Percentiles rank a stretch among this genome's conserved stretches.
Conservation (phyloP, 2,113 vertebrate species). For the Leiothrix lutea region DNA sequence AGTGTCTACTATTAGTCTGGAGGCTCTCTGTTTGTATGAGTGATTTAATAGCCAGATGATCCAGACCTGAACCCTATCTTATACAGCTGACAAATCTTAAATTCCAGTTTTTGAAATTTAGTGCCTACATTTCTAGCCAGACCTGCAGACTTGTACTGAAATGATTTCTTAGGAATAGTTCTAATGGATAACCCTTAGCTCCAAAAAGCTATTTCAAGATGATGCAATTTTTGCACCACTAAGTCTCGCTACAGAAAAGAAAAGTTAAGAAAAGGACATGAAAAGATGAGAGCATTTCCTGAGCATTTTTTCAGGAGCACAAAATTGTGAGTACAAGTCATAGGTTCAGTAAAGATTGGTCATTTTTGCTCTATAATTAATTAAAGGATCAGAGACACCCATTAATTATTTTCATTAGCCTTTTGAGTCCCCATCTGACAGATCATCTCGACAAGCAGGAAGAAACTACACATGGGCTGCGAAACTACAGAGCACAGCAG, state of each 20-base stretch:
- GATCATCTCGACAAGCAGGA: not conserved
- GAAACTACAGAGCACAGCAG: not conserved
- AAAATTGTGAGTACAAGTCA: not conserved
- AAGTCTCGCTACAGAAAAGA: not conserved
- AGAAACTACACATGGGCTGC: not conserved
- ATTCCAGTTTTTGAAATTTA: not conserved
- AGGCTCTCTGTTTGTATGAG: not conserved
- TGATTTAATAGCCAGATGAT: not conserved
- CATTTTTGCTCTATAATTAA: not conserved
- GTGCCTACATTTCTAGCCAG: not conserved
- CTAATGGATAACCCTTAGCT: constrained; percentile 21
- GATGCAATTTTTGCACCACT: not conserved
- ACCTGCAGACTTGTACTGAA: not conserved
- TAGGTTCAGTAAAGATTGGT: not conserved
- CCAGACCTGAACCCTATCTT: not conserved
- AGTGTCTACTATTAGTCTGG: not conserved
- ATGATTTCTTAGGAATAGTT: constrained; percentile 3
- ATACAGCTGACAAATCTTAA: not conserved
- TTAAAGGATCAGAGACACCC: not conserved
- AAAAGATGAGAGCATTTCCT: not conserved
- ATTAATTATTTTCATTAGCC: not conserved
- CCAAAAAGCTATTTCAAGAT: constrained; percentile 9
- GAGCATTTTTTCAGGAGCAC: not conserved
- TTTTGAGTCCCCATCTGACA: not conserved
- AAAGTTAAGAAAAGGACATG: not conserved